Evolutionary conservation across 2,113 vertebrate species (phyloP).

Genomic region (Cyphomyrus plagiostoma): DNA sequence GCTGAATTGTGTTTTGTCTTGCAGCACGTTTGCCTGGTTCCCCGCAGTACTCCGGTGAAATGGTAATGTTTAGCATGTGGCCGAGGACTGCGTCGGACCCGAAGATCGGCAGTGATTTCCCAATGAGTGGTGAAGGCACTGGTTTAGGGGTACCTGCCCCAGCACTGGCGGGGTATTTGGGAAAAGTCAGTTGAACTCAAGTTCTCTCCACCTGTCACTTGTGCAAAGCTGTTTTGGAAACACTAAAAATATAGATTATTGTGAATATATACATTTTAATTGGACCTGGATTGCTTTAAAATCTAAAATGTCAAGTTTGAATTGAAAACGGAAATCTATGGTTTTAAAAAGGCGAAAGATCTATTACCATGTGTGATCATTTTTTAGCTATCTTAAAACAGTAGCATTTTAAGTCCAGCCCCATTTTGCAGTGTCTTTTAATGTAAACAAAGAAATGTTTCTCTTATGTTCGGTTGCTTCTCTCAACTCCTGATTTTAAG

Average conservation of each 20-base stretch:
- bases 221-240: constrained; percentile 79
- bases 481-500: neutral
- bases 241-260: neutral
- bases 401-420: neutral
- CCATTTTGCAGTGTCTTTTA: neutral
- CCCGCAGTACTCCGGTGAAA: constrained; percentile 59
- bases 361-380: constrained; percentile 20
- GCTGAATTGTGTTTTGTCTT: constrained; percentile 54
- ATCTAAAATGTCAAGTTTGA: neutral
- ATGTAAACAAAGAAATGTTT: neutral
- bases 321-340: constrained; percentile 7
- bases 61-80: constrained; percentile 76
- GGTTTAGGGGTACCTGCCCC: constrained; percentile 84
- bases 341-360: constrained; percentile 82
- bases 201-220: constrained; percentile 70
- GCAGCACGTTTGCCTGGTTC: constrained; percentile 55
- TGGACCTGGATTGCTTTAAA: constrained; percentile 30
- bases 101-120: constrained; percentile 78
- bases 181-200: constrained; percentile 95
- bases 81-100: constrained; percentile 65
- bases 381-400: neutral
- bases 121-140: constrained; percentile 85
- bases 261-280: constrained; percentile 18
- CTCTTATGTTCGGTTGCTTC: neutral
- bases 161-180: constrained; percentile 91